These are phyloP conservation scores for Sebastes minor DNA, from an alignment of 2,797 vertebrate genomes.

Conservation along the genomic window DNA sequence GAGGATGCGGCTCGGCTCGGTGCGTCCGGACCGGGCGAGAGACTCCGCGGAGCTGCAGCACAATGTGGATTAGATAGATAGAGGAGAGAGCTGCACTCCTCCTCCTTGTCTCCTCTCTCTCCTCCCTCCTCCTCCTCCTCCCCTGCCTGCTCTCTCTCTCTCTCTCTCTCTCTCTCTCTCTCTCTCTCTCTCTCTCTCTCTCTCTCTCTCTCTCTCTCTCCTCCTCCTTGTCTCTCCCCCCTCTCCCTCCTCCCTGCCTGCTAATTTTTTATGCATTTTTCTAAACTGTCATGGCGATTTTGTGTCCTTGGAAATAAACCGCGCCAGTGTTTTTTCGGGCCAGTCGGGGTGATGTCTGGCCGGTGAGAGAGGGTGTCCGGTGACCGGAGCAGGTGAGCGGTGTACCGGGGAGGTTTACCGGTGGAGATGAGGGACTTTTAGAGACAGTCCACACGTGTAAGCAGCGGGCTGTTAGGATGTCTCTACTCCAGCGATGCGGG, in stretches of 20 bases:
- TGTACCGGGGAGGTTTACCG: constrained; percentile 56
- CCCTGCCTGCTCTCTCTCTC: not conserved
- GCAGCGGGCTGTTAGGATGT: constrained; percentile 35
- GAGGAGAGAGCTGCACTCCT: constrained; percentile 62
- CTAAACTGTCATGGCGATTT: constrained; percentile 90
- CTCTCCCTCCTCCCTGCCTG: constrained; percentile 71
- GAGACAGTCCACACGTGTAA: constrained; percentile 80
- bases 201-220: not conserved
- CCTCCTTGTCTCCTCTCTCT: not conserved
- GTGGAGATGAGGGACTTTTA: constrained; percentile 72
- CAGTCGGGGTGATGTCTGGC: constrained; percentile 65
- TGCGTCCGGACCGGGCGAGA: constrained; percentile 57
- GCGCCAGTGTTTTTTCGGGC: constrained; percentile 69
- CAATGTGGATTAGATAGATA: constrained; percentile 78
- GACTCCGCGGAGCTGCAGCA: constrained; percentile 67
- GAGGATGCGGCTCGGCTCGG: constrained; percentile 37
- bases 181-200: not conserved
- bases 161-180: not conserved
- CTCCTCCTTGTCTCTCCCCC: constrained; percentile 21
- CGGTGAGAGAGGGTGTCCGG: constrained; percentile 73
- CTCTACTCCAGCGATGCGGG: constrained; percentile 71
- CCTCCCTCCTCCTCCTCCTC: not conserved
- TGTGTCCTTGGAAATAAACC: constrained; percentile 88
- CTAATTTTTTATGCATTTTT: constrained; percentile 88
- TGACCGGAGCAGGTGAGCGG: constrained; percentile 82